These are phyloP conservation scores for Sylvilagus bachmani DNA, from an alignment of 2,113 vertebrate species.

Conservation along the genomic window DNA sequence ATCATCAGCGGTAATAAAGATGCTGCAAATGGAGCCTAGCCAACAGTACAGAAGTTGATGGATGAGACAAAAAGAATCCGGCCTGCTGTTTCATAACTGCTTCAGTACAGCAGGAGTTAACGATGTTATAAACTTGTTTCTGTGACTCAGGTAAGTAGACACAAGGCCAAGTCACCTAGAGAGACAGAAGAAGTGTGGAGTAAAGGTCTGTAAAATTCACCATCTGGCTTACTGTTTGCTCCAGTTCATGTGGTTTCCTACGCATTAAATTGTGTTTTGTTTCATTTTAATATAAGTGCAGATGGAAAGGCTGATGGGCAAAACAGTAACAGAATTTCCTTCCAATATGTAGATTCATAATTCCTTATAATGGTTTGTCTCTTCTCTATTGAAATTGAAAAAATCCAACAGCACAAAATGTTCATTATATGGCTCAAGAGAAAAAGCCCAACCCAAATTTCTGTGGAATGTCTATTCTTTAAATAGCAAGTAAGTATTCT, in stretches of 20 bases:
- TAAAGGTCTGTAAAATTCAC: constrained; percentile 27
- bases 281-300: constrained; percentile 60
- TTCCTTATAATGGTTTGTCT: constrained; percentile 26
- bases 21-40: constrained; percentile 48
- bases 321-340: constrained; percentile 59
- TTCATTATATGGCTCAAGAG: neutral
- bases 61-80: constrained; percentile 31
- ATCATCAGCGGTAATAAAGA: constrained; percentile 69
- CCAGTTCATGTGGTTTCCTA: neutral
- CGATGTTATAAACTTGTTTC: constrained; percentile 47
- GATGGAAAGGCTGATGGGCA: constrained; percentile 67
- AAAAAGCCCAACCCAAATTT: neutral
- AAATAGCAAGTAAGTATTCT: neutral
- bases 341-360: constrained; percentile 25
- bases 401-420: constrained; percentile 31
- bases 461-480: neutral
- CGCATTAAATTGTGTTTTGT: constrained; percentile 60
- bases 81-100: constrained; percentile 29
- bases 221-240: constrained; percentile 70
- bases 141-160: constrained; percentile 33
- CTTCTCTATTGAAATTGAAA: constrained; percentile 23
- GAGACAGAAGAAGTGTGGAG: constrained; percentile 43
- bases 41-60: constrained; percentile 14
- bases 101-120: neutral
- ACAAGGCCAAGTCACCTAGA: constrained; percentile 63